Conservation (phyloP, 1,140 invertebrate genomes). For the Temnothorax curvispinosus region DNA sequence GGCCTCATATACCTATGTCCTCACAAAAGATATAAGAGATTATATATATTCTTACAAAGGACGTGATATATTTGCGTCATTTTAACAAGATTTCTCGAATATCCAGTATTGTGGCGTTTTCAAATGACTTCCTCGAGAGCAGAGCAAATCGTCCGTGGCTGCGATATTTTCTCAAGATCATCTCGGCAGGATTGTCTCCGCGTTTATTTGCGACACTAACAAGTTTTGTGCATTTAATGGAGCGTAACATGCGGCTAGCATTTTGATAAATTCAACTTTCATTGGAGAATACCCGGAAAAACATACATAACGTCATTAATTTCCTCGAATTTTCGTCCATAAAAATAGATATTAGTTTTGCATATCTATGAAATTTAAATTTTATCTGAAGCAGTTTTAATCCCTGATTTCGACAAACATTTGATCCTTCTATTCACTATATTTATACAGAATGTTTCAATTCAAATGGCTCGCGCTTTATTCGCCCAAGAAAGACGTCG, state of each 20-base stretch:
- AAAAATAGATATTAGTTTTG: not conserved
- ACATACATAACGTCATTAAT: not conserved
- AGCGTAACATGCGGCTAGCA: not conserved
- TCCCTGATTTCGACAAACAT: not conserved
- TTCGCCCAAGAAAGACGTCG: not conserved
- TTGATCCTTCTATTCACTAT: not conserved
- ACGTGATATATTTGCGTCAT: constrained; percentile 22
- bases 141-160: constrained; percentile 50
- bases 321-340: not conserved
- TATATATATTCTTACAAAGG: not conserved
- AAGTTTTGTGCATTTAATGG: constrained; percentile 17
- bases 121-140: constrained; percentile 14
- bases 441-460: constrained; percentile 32
- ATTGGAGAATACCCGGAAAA: not conserved
- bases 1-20: not conserved
- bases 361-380: not conserved
- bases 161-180: constrained; percentile 28
- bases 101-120: constrained; percentile 31
- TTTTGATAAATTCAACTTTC: constrained; percentile 15
- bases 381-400: not conserved
- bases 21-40: not conserved
- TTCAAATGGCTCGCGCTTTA: constrained; percentile 31
- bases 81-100: constrained; percentile 37
- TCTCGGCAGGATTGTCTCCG: not conserved
- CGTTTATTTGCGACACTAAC: constrained; percentile 26